These are phyloP conservation scores for Acinonyx jubatus DNA, from an alignment of 2,113 vertebrate genomes.

Conservation along the genomic window DNA sequence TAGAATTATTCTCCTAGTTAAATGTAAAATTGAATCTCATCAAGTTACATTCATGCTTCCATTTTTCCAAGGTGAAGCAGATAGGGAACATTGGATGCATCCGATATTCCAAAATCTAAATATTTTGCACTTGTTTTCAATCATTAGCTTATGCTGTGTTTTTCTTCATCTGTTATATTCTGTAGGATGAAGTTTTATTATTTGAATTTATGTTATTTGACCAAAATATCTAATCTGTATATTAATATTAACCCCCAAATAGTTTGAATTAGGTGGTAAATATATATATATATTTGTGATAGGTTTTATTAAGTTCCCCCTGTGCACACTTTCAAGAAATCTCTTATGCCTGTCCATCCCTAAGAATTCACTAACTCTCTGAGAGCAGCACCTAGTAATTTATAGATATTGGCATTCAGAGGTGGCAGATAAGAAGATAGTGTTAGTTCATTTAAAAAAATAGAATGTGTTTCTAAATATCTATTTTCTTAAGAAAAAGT, in stretches of 20 bases:
- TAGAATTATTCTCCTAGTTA: not conserved
- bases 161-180: not conserved
- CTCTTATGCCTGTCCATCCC: not conserved
- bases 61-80: not conserved
- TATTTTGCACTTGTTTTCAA: not conserved
- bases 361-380: not conserved
- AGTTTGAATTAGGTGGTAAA: not conserved
- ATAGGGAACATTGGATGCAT: not conserved
- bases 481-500: not conserved
- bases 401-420: not conserved
- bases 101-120: not conserved
- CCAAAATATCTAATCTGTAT: not conserved
- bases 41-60: not conserved
- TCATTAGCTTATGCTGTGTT: not conserved
- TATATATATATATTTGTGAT: not conserved
- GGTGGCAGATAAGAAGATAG: not conserved
- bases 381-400: not conserved
- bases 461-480: not conserved
- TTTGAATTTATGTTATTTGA: not conserved
- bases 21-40: slow-evolving; percentile 12
- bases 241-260: not conserved
- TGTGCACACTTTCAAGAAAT: not conserved
- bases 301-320: not conserved
- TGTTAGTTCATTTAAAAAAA: not conserved
- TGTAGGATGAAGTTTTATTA: slow-evolving; percentile 6